Evolutionary conservation across 2,888 invertebrate species (phyloP).

Genomic region (Drosophila mayaguana): DNA sequence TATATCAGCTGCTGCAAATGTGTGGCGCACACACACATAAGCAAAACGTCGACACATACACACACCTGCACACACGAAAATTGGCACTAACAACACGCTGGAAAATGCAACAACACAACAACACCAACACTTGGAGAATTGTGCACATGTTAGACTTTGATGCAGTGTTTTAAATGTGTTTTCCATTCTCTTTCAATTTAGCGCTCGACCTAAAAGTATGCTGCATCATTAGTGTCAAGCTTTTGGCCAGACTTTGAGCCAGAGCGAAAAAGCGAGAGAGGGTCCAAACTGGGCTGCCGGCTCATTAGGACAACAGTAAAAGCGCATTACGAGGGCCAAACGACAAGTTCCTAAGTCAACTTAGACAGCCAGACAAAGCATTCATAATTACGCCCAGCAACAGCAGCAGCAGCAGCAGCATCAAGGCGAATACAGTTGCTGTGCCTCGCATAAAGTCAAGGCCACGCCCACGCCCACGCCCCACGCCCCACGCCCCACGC

Average conservation of each 20-base stretch:
- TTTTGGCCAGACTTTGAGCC: conserved; percentile 22
- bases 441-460: conserved; percentile 54
- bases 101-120: conserved; percentile 19
- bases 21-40: conserved; percentile 27
- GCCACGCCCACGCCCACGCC: conserved; percentile 29
- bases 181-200: conserved; percentile 66
- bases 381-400: conserved; percentile 61
- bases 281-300: conserved; percentile 14
- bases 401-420: conserved; percentile 29
- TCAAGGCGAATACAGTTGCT: conserved; percentile 3
- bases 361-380: conserved; percentile 35
- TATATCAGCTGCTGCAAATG: conserved; percentile 14
- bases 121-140: conserved; percentile 20
- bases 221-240: conserved; percentile 74
- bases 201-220: conserved; percentile 77
- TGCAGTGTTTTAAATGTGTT: conserved; percentile 63
- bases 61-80: conserved; percentile 28
- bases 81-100: conserved; percentile 43
- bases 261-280: conserved; percentile 11
- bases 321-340: conserved; percentile 75
- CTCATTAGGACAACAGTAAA: conserved; percentile 65
- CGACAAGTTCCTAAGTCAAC: conserved; percentile 72
- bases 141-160: conserved; percentile 24
- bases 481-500: not conserved
- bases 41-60: conserved; percentile 15